Base-by-base conservation (phyloP, 2,797 vertebrate species). In the Melanogrammus aeglefinus region DNA sequence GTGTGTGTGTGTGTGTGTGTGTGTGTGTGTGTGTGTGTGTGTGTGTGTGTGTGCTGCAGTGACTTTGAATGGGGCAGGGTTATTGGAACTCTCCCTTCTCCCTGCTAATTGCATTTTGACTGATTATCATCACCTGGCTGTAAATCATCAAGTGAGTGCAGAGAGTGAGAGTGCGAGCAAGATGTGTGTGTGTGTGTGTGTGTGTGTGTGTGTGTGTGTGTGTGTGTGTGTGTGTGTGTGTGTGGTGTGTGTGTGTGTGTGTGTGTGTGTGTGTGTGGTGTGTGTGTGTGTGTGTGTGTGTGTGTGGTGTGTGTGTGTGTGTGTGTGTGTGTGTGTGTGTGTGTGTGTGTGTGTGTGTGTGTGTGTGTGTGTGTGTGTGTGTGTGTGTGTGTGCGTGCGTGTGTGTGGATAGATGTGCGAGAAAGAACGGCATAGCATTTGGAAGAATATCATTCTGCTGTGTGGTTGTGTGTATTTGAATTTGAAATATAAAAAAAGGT, bases 31-130 rank as follows among this genome's bases (percentile, higher is more conserved):
- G 41, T 38, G 31, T 33, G 31, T 33, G 2, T 33, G 39, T 27
- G 39, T 70, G 18, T 41, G 6, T 7, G 57, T 69, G 36, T 39
- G 24, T 75, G 63, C 36, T 77, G 82, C 76, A 41, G 76, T 90
- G 88, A 87, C 88, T 90, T 87, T 88, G 86, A 72, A 79, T 84
- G 18, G 47, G 75, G 75, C 76, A 76, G 77, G 81, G 66, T 83
- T 83, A 77, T 76, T 78, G 74, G 33, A 84, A n/a, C 79, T 57
- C 80, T 77, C 72, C 57, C 70, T 74, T 51, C 79, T 87, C 73
- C 66, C 86, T 87, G 87, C 83, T 90, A 90, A 92, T 91, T 93
- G 88, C 88, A 89, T 90, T 92, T 91, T 92, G 89, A 92, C 84
- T 89, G 88, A 91, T 91, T 88, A 89, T 86, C 79, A 83, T 76